Evolutionary conservation across 1,140 invertebrate genomes (phyloP).

Genomic region (Polypedilum vanderplanki): DNA sequence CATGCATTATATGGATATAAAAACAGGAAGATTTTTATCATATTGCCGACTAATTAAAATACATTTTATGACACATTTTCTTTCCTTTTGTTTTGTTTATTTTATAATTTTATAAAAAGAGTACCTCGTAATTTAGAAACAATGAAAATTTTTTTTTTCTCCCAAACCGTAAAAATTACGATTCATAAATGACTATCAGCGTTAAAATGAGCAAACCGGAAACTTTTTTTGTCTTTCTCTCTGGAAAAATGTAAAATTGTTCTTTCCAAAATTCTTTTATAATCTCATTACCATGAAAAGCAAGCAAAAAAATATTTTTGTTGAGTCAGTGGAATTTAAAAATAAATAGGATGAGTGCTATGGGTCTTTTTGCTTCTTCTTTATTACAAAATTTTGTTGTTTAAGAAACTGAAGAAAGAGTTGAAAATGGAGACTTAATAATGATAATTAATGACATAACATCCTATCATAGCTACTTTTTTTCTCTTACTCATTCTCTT

Average conservation of each 20-base stretch:
- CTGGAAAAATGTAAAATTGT: not conserved
- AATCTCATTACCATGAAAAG: slow-evolving; percentile 1
- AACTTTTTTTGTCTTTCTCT: not conserved
- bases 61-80: not conserved
- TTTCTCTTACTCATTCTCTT: too few species aligned
- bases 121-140: slow-evolving; percentile 1
- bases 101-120: not conserved
- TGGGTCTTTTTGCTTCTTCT: not conserved
- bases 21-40: not conserved
- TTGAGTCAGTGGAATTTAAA: not conserved
- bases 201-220: not conserved
- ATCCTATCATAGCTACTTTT: not conserved
- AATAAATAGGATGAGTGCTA: not conserved
- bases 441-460: not conserved
- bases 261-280: not conserved
- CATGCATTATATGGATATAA: too few species aligned
- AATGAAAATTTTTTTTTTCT: not conserved
- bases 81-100: not conserved
- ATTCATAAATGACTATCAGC: not conserved
- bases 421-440: not conserved
- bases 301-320: not conserved
- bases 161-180: not conserved
- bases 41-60: slow-evolving; percentile 14
- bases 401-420: not conserved
- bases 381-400: not conserved